Conservation (phyloP, 2,113 vertebrate genomes). For the Machaerirhynchus nigripectus region DNA sequence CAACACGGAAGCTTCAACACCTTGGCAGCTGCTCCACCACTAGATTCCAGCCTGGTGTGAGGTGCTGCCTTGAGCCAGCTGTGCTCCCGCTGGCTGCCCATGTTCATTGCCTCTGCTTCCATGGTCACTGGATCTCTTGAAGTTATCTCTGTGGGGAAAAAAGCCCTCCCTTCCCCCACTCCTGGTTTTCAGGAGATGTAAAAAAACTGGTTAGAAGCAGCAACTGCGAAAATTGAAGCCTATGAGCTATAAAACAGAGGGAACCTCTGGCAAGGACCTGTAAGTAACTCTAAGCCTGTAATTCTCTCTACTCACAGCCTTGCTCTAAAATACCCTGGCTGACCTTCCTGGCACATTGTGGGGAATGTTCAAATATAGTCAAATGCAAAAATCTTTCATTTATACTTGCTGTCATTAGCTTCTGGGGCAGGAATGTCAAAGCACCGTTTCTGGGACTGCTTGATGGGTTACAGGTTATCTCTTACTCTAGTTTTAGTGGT, state of each 20-base stretch:
- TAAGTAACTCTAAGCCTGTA: slow-evolving; percentile 10
- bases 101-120: background rate
- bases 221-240: slow-evolving; percentile 31
- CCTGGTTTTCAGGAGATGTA: background rate
- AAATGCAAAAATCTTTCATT: slow-evolving; percentile 21
- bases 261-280: slow-evolving; percentile 31
- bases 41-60: background rate
- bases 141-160: background rate
- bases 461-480: background rate
- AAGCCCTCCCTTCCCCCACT: background rate
- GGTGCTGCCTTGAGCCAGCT: background rate
- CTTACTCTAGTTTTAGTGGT: background rate
- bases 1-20: background rate
- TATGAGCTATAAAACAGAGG: slow-evolving; percentile 28
- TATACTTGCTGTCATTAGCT: slow-evolving; percentile 14
- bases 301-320: background rate
- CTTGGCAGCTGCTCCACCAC: background rate
- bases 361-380: slow-evolving; percentile 21
- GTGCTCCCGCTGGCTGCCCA: fast-evolving
- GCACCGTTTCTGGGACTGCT: background rate
- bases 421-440: background rate
- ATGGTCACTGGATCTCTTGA: background rate
- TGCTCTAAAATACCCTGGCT: slow-evolving; percentile 20
- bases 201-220: background rate
- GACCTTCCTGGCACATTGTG: slow-evolving; percentile 15